Conservation (phyloP, 2,113 vertebrate genomes). For the Nicator chloris region DNA sequence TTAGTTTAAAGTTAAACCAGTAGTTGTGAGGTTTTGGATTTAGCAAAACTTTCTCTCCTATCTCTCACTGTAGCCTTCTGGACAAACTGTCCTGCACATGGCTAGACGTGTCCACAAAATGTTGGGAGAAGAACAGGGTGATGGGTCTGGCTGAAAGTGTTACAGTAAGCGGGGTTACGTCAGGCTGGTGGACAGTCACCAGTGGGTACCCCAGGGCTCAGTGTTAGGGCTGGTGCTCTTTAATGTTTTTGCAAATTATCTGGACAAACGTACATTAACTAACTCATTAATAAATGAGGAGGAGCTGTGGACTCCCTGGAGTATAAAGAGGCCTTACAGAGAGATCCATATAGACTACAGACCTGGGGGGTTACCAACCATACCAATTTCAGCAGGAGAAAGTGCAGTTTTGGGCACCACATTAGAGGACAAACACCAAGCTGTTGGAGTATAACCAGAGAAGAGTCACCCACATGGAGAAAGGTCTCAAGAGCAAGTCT, state of each 20-base stretch:
- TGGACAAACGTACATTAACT: background rate
- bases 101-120: background rate
- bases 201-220: no score
- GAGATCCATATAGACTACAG: no score
- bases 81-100: background rate
- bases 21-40: background rate
- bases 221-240: background rate
- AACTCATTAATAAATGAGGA: background rate
- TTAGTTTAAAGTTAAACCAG: background rate
- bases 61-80: background rate
- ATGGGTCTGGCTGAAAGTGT: background rate
- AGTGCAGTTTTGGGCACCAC: fast-evolving
- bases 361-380: background rate
- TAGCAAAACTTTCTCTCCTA: background rate
- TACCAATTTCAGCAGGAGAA: background rate
- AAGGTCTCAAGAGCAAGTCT: background rate
- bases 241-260: background rate
- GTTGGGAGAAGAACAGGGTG: fast-evolving
- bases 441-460: background rate
- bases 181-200: background rate
- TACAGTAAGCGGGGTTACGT: fast-evolving
- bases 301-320: background rate
- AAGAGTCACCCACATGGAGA: background rate
- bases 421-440: background rate
- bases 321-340: background rate